Percentiles rank a stretch among this genome's conserved stretches.
Evolutionary conservation across 2,888 invertebrate species (phyloP).

Genomic region (Dolichopus griseipennis): DNA sequence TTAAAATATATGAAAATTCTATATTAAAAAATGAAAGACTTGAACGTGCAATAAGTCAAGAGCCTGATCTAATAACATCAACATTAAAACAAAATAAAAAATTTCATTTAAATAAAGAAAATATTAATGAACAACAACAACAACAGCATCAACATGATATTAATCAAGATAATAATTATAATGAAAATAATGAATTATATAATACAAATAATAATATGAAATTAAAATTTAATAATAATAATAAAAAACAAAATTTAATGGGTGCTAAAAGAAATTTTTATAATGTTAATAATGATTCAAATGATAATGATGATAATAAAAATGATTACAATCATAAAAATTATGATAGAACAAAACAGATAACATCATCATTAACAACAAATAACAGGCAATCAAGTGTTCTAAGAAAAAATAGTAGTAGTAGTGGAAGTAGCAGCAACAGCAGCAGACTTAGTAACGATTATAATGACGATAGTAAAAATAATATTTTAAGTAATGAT

Average conservation of each 20-base stretch:
- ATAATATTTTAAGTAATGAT: constrained; percentile 11
- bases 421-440: no score
- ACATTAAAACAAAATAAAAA: constrained; percentile 13
- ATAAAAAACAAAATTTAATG: not conserved
- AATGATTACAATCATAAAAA: not conserved
- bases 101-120: not conserved
- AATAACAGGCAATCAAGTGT: not conserved
- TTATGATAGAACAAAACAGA: not conserved
- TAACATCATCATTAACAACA: constrained; percentile 16
- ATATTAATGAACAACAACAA: constrained; percentile 7
- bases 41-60: constrained; percentile 33
- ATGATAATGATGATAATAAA: not conserved
- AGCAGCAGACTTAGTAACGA: no score
- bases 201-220: not conserved
- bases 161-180: not conserved
- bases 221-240: not conserved
- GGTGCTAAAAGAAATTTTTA: constrained; percentile 2
- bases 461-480: constrained; percentile 7
- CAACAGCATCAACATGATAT: not conserved
- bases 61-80: constrained; percentile 24
- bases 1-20: constrained; percentile 12
- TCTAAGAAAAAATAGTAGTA: constrained; percentile 20
- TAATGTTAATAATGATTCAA: not conserved
- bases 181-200: not conserved
- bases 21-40: constrained; percentile 37